Evolutionary conservation across 2,888 invertebrate species (phyloP), one percentile per base, ranked within the genome.

Genomic region (Aspidapion aeneum): DNA sequence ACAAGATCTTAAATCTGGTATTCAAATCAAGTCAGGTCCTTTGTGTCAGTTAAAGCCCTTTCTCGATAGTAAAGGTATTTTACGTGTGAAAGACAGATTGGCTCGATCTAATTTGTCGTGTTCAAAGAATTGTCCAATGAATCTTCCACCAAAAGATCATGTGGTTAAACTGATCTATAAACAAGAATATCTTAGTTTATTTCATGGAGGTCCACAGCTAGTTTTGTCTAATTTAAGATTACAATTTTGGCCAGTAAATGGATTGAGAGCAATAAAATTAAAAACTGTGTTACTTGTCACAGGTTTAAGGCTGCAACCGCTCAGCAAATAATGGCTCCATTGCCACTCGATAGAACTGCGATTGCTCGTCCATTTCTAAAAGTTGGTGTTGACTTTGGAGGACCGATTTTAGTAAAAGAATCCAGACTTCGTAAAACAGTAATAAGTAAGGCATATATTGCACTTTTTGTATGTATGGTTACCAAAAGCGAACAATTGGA

Each of bases 401-500:
- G 65, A 20, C 64, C 67, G 7, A 51, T 67, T 12, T 21, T 57
- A 18, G 55, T 62, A 52, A 64, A 62, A 51, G 12, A 57, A n/a
- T 62, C 62, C 7, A 18, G 18, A 20, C 48, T 66, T 16, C 54
- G 61, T 2, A 63, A 58, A 55, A 19, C 63, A 3, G n/a, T 51
- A 1, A 7, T 16, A 22, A n/a, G 52, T n/a, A 66, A 66, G 54
- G 50, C 61, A 9, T 67, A 67, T 56, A 57, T 66, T 12, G 60
- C 60, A 52, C 20, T 66, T n/a, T 67, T 64, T 55, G 59, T 66
- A 7, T 67, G 67, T 64, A 18, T 67, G 67, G 61, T 49, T 2
- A 66, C 66, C 2, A 67, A 67, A 18, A 65, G 49, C 64, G 72
- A 49, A 56, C 73, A 0, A 50, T 73, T 1, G 72, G 72, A 0